phyloP scores from a whole-genome alignment of 92 coral and sea anemone genomes.

The Muricea muricata region DNA sequence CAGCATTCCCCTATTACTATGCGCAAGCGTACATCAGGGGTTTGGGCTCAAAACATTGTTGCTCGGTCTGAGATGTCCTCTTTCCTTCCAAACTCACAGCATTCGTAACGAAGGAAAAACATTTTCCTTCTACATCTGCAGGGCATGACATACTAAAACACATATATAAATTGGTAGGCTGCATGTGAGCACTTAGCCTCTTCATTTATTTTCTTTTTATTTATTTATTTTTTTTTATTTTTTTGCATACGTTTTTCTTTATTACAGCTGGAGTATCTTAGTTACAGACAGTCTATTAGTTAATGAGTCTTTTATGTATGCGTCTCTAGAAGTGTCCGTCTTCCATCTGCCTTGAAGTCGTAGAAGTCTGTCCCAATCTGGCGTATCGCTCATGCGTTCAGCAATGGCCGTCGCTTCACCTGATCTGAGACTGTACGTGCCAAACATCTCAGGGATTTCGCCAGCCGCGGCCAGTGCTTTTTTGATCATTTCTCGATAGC shows the following conservation, averaged over 20 bases:
- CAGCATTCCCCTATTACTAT: too few relatives aligned
- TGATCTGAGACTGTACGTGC: constrained; percentile 59
- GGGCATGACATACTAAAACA: too few relatives aligned
- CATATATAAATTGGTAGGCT: too few relatives aligned
- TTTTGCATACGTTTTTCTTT: background rate
- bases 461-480: constrained; percentile 51
- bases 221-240: background rate
- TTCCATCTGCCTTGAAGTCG: too few relatives aligned
- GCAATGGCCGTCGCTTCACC: constrained; percentile 58
- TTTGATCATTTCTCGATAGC: constrained; percentile 60
- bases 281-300: background rate
- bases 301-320: constrained; percentile 40
- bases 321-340: constrained; percentile 48
- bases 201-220: background rate
- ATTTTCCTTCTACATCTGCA: too few relatives aligned
- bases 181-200: constrained; percentile 5
- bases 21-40: too few relatives aligned
- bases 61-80: too few relatives aligned
- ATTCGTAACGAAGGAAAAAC: too few relatives aligned
- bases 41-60: too few relatives aligned
- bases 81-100: too few relatives aligned
- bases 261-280: background rate
- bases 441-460: background rate
- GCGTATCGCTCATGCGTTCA: constrained; percentile 5
- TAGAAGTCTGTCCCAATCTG: constrained; percentile 22